Percentiles rank a stretch among this genome's conserved stretches.
phyloP scores from a whole-genome alignment of 2,888 invertebrate genomes.

The Anodontia alba region DNA sequence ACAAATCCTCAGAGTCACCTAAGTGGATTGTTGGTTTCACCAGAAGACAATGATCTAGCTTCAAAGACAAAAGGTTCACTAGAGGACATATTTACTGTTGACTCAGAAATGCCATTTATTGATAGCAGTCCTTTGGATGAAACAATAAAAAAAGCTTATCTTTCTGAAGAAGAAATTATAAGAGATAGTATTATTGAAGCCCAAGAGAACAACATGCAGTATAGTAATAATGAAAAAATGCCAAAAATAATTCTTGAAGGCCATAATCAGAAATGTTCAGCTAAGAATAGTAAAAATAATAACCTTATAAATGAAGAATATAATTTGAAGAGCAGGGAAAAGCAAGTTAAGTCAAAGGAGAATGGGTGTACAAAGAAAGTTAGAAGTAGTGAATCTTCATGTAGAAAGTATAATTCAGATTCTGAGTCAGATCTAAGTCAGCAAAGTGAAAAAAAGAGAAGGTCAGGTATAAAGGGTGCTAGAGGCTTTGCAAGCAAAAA shows the following conservation, averaged over 20 bases:
- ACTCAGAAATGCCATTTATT: slow-evolving; percentile 54
- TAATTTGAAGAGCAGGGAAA: neutral
- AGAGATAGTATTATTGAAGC: neutral
- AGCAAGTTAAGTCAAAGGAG: neutral
- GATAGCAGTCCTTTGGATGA: slow-evolving; percentile 44
- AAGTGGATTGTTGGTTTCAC: slow-evolving; percentile 52
- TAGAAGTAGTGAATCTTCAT: neutral
- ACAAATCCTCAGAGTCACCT: slow-evolving; percentile 14
- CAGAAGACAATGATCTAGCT: slow-evolving; percentile 21
- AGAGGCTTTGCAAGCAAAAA: slow-evolving; percentile 46
- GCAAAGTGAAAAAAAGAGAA: slow-evolving; percentile 12
- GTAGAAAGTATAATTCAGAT: neutral
- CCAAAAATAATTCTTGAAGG: neutral
- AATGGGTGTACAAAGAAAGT: neutral
- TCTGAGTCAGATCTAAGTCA: slow-evolving; percentile 26
- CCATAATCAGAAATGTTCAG: neutral
- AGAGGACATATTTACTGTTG: slow-evolving; percentile 60
- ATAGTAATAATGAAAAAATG: neutral
- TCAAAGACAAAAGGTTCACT: slow-evolving; percentile 33
- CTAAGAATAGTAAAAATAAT: neutral
- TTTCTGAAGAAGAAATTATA: slow-evolving; percentile 1
- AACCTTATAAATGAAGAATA: neutral
- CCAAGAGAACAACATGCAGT: neutral
- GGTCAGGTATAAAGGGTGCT: slow-evolving; percentile 31
- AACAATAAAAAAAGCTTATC: neutral